A percentile compares a stretch with the other conserved stretches of the same genome.
phyloP scores from a whole-genome alignment of 2,113 vertebrate genomes.

The Odocoileus hemionus region DNA sequence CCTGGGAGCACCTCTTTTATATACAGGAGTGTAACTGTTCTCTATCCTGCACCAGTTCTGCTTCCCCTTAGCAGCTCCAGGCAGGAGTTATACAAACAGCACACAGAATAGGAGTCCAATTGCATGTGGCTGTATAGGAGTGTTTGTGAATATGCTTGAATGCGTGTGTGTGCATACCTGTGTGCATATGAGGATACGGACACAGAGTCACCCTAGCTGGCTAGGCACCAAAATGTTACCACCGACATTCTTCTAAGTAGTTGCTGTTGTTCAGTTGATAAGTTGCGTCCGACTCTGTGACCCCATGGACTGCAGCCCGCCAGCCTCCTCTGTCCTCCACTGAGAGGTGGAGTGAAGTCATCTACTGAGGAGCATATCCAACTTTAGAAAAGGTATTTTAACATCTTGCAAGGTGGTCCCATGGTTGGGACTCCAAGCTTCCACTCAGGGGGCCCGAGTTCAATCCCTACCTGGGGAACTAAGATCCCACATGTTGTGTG shows the following conservation, averaged over 20 bases:
- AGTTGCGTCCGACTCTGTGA: neutral
- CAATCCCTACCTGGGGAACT: neutral
- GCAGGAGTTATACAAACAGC: too few relatives aligned
- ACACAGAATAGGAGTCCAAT: accelerated
- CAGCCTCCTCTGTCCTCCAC: neutral
- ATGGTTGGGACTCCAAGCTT: neutral
- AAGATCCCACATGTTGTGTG: neutral
- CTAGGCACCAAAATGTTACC: neutral
- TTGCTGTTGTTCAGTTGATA: neutral
- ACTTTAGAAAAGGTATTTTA: neutral
- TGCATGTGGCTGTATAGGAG: neutral
- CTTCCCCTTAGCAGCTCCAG: neutral
- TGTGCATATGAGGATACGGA: too few relatives aligned
- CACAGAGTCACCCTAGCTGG: neutral
- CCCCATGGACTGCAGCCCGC: neutral
- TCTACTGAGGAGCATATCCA: neutral
- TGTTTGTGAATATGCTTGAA: neutral
- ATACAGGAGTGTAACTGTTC: neutral
- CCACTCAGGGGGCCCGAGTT: neutral
- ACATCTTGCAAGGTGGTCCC: neutral
- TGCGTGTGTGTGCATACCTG: accelerated
- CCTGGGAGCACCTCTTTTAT: neutral
- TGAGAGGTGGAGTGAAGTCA: neutral
- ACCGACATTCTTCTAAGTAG: neutral
- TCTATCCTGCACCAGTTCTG: accelerated